A percentile compares a stretch with the other conserved stretches of the same genome.
Conservation (phyloP, 1,140 invertebrate species). For the Heterodera carotae region DNA sequence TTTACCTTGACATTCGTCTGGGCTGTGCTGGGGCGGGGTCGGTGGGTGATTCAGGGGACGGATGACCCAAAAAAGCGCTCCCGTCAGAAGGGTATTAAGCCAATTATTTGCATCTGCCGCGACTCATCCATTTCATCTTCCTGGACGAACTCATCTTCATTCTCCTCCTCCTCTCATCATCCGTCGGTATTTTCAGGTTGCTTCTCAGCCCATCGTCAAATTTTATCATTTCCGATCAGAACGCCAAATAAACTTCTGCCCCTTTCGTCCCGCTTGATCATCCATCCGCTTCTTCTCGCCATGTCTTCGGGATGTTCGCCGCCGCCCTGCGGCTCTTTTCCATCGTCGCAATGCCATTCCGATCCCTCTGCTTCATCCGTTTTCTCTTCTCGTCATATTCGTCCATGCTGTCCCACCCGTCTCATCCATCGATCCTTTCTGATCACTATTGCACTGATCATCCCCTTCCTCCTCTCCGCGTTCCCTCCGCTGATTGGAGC, state of each 20-base stretch:
- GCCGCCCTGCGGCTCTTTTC: neutral
- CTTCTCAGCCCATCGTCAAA: neutral
- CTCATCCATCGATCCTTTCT: neutral
- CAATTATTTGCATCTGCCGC: constrained; percentile 14
- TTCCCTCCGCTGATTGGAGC: neutral
- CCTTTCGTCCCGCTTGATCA: neutral
- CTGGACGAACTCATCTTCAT: neutral
- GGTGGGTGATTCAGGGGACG: neutral
- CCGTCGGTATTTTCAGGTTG: neutral
- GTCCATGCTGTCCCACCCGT: neutral
- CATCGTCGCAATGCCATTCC: constrained; percentile 2
- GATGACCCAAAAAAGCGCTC: constrained; percentile 8
- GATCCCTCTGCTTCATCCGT: neutral
- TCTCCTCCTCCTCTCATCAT: neutral
- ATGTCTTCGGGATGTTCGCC: constrained; percentile 9
- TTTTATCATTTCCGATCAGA: neutral
- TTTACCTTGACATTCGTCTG: constrained; percentile 28
- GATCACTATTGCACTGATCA: constrained; percentile 1
- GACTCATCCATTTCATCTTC: neutral
- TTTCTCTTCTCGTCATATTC: neutral
- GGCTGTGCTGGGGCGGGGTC: too few species aligned
- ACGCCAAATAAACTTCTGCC: neutral
- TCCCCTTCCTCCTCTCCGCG: neutral
- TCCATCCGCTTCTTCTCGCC: neutral
- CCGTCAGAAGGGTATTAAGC: neutral